Evolutionary conservation across 2,113 vertebrate genomes (phyloP).

Genomic region (Takifugu bimaculatus): DNA sequence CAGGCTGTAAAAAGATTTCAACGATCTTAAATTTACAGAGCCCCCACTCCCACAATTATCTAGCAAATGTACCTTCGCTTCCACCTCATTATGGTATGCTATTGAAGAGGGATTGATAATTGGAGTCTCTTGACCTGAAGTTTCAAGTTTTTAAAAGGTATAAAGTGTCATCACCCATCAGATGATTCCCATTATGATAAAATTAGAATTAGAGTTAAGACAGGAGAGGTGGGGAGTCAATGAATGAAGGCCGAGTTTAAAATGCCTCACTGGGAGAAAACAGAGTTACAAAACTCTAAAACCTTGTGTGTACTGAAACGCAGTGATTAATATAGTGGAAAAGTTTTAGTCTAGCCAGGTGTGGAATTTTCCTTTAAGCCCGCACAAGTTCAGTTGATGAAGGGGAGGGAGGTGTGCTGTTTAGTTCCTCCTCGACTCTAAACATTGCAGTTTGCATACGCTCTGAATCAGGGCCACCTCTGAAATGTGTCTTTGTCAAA

Average conservation of each 20-base stretch:
- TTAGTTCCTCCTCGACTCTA: slow-evolving; percentile 18
- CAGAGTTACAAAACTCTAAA: slow-evolving; percentile 11
- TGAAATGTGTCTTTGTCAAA: slow-evolving; percentile 29
- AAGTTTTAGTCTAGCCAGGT: slow-evolving; percentile 22
- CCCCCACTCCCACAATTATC: slow-evolving; percentile 8
- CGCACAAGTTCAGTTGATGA: slow-evolving; percentile 17
- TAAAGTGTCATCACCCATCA: too few relatives aligned
- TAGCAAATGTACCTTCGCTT: slow-evolving; percentile 9
- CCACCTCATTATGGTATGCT: too few relatives aligned
- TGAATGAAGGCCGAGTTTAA: slow-evolving; percentile 4
- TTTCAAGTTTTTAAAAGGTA: too few relatives aligned
- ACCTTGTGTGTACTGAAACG: slow-evolving; percentile 19
- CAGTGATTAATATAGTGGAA: slow-evolving; percentile 28
- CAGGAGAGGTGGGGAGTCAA: slow-evolving; percentile 7
- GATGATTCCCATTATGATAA: too few relatives aligned
- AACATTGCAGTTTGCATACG: slow-evolving; percentile 13
- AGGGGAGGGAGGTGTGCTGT: slow-evolving; percentile 9
- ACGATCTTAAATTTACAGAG: slow-evolving; percentile 19
- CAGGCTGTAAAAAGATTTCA: slow-evolving; percentile 11
- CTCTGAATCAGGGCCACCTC: neutral
- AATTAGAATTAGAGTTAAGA: too few relatives aligned
- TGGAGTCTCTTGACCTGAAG: neutral
- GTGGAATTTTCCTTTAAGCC: slow-evolving; percentile 44
- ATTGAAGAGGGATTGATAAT: too few relatives aligned
- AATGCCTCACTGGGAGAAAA: slow-evolving; percentile 5